Evolutionary conservation across 2,888 invertebrate genomes (phyloP).

Genomic region (Tridacna crocea): DNA sequence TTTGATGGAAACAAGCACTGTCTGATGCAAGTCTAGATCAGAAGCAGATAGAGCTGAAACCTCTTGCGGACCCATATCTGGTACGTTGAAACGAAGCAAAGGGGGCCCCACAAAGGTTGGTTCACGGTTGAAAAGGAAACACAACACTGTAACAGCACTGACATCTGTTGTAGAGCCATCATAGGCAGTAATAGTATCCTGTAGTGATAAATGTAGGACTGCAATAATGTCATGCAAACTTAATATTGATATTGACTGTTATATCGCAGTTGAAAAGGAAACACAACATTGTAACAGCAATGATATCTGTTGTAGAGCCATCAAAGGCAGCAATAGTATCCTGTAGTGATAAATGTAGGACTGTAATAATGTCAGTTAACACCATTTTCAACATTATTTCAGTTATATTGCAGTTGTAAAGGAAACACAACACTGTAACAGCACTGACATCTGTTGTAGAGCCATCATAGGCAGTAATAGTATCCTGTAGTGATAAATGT

Average conservation of each 20-base stretch:
- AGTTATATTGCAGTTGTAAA: too few species aligned
- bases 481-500: neutral
- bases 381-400: too few species aligned
- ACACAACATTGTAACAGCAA: slow-evolving; percentile 34
- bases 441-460: neutral
- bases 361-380: too few species aligned
- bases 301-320: neutral
- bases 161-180: neutral
- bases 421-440: slow-evolving; percentile 43
- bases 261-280: slow-evolving; percentile 41
- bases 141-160: slow-evolving; percentile 31
- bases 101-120: slow-evolving; percentile 23
- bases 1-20: neutral
- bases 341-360: neutral
- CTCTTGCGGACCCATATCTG: slow-evolving; percentile 28
- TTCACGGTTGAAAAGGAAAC: slow-evolving; percentile 42
- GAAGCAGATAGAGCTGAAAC: neutral
- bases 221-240: too few species aligned
- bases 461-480: slow-evolving; percentile 1
- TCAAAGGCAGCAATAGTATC: slow-evolving; percentile 2
- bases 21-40: slow-evolving; percentile 36
- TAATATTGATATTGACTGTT: too few species aligned
- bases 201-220: neutral
- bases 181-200: slow-evolving; percentile 3
- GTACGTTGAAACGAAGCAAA: slow-evolving; percentile 29